A percentile compares a stretch with the other conserved stretches of the same genome.
These are phyloP conservation scores for Lamprologus lemairii DNA, from an alignment of 2,113 vertebrate species.

Conservation along the genomic window DNA sequence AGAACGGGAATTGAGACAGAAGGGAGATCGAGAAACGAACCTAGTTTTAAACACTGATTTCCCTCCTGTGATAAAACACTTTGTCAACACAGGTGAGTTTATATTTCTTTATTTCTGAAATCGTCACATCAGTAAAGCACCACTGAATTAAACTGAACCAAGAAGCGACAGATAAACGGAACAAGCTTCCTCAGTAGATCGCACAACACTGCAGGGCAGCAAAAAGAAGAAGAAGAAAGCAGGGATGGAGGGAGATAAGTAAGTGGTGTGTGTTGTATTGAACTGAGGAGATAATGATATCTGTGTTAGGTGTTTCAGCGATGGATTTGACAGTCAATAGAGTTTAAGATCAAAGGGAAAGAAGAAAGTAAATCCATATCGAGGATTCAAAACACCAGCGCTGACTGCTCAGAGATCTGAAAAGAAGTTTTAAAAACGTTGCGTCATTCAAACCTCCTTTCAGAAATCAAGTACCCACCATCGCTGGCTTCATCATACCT, in stretches of 20 bases:
- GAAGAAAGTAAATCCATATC: constrained; percentile 13
- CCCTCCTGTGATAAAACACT: constrained; percentile 2
- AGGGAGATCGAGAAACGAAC: not conserved
- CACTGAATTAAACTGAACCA: constrained; percentile 11
- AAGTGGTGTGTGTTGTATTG: not conserved
- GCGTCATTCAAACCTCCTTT: not conserved
- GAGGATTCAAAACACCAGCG: not conserved
- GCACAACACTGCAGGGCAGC: not conserved
- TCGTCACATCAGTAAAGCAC: not conserved
- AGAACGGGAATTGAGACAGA: not conserved
- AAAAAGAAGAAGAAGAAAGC: not conserved
- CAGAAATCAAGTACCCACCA: not conserved
- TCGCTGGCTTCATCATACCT: not conserved
- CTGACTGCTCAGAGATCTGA: not conserved
- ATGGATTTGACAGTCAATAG: constrained; percentile 2
- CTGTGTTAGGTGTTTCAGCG: not conserved
- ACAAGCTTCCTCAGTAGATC: not conserved
- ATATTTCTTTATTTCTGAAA: constrained; percentile 1
- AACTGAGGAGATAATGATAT: constrained; percentile 19
- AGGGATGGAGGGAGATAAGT: not conserved
- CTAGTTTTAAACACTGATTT: not conserved
- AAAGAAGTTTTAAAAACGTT: not conserved
- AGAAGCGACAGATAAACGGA: not conserved
- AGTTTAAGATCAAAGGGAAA: constrained; percentile 21
- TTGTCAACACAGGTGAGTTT: not conserved